A percentile compares a stretch with the other conserved stretches of the same genome.
Conservation (phyloP, 2,888 invertebrate genomes). For the Balanococcus diminutus region DNA sequence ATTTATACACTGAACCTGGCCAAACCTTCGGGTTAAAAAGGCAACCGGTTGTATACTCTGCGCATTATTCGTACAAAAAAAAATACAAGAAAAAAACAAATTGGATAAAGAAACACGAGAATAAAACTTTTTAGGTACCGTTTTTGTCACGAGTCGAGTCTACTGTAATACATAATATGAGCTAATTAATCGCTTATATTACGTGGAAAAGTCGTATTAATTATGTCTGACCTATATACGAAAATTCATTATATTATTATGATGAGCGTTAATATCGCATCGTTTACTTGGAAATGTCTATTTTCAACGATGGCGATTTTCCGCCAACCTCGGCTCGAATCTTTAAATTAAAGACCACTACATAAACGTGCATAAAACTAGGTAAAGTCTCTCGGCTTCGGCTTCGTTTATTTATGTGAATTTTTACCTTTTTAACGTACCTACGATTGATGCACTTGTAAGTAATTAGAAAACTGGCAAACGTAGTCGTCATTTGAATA, state of each 20-base stretch:
- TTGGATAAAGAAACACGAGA: not conserved
- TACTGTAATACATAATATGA: constrained; percentile 28
- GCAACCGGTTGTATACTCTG: not conserved
- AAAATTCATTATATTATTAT: not conserved
- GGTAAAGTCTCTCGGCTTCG: not conserved
- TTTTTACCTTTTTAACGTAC: too few relatives aligned
- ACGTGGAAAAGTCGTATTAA: constrained; percentile 9
- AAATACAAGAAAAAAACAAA: not conserved
- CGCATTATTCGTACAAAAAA: not conserved
- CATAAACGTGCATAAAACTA: not conserved
- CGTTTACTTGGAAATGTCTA: not conserved
- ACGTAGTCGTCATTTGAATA: not conserved
- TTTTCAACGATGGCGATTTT: not conserved
- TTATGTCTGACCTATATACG: constrained; percentile 6
- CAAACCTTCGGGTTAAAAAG: not conserved
- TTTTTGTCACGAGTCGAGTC: not conserved
- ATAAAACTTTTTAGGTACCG: not conserved
- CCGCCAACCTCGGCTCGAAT: too few relatives aligned
- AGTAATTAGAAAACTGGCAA: not conserved
- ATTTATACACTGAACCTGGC: not conserved
- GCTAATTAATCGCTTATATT: constrained; percentile 31
- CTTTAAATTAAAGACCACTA: not conserved
- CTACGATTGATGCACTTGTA: not conserved
- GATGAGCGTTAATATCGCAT: not conserved
- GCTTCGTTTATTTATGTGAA: not conserved